Conservation (phyloP, 1,140 invertebrate species). For the Centruroides sculpturatus region DNA sequence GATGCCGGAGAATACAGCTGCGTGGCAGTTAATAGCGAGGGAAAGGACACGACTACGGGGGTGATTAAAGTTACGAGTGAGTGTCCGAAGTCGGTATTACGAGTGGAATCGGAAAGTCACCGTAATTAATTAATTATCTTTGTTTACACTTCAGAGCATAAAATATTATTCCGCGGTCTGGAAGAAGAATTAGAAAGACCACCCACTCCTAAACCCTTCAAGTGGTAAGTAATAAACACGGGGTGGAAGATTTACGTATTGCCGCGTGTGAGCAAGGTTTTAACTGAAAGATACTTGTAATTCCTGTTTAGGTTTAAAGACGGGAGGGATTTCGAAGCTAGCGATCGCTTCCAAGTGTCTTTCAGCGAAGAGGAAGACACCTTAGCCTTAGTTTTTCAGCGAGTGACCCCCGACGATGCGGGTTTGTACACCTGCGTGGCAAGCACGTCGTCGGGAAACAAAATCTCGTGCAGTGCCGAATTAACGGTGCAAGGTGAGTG, state of each 20-base stretch:
- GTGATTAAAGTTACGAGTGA: slow-evolving; percentile 59
- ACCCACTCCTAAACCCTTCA: slow-evolving; percentile 54
- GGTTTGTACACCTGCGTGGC: slow-evolving; percentile 90
- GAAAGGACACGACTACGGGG: slow-evolving; percentile 57
- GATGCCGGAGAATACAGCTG: slow-evolving; percentile 84
- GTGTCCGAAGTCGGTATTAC: slow-evolving; percentile 2
- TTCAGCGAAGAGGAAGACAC: slow-evolving; percentile 83
- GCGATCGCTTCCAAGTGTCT: slow-evolving; percentile 84
- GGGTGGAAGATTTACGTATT: too few species aligned
- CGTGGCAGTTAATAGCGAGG: slow-evolving; percentile 67
- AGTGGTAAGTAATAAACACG: slow-evolving; percentile 38
- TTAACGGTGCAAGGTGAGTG: slow-evolving; percentile 65
- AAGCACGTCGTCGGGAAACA: slow-evolving; percentile 76
- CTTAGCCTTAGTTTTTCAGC: slow-evolving; percentile 77
- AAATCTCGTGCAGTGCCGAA: slow-evolving; percentile 85
- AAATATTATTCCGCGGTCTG: slow-evolving; percentile 55
- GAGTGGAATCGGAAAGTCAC: neutral
- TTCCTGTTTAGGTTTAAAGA: slow-evolving; percentile 50
- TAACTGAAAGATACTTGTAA: neutral
- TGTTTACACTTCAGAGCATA: slow-evolving; percentile 42
- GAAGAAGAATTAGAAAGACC: slow-evolving; percentile 41
- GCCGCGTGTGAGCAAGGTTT: neutral
- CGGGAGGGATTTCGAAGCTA: slow-evolving; percentile 73
- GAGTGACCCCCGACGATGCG: slow-evolving; percentile 82
- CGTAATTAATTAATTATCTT: neutral